Conservation (phyloP, 2,113 vertebrate genomes). For the Malaclemys terrapin region DNA sequence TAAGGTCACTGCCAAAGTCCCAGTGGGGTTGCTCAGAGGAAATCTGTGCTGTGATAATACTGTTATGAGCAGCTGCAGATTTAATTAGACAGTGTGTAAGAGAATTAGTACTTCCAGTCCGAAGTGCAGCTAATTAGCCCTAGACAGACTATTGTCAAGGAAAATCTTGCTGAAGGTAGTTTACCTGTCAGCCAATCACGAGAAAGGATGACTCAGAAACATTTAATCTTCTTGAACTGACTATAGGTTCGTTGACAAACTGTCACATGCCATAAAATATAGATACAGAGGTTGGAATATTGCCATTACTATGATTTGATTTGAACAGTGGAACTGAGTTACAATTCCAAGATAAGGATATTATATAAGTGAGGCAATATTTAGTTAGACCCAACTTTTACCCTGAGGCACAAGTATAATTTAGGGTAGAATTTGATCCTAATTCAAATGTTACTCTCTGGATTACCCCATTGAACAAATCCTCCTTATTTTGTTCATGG, state of each 20-base stretch:
- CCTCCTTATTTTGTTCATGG: not conserved
- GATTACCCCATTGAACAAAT: not conserved
- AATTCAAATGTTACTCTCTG: not conserved
- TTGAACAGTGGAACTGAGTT: not conserved
- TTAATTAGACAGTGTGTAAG: slow-evolving; percentile 41
- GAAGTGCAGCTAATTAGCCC: not conserved
- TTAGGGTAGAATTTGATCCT: not conserved
- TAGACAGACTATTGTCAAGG: not conserved
- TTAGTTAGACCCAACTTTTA: not conserved
- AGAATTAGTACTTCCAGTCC: slow-evolving; percentile 1
- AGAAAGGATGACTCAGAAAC: fast-evolving
- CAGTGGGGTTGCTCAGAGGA: slow-evolving; percentile 26
- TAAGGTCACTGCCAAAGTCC: slow-evolving; percentile 32
- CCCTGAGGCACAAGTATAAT: not conserved
- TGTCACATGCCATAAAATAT: not conserved
- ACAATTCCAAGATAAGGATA: not conserved
- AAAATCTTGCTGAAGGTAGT: not conserved
- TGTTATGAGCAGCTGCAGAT: slow-evolving; percentile 5
- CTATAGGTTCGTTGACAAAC: not conserved
- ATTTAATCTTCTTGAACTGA: not conserved
- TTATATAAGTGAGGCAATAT: not conserved
- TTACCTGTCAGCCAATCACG: not conserved
- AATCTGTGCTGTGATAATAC: slow-evolving; percentile 12
- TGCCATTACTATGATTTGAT: not conserved
- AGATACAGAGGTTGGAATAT: not conserved